Evolutionary conservation across 92 coral and sea anemone species (phyloP), one percentile per base, ranked within the genome.

Genomic region (Desmophyllum pertusum): DNA sequence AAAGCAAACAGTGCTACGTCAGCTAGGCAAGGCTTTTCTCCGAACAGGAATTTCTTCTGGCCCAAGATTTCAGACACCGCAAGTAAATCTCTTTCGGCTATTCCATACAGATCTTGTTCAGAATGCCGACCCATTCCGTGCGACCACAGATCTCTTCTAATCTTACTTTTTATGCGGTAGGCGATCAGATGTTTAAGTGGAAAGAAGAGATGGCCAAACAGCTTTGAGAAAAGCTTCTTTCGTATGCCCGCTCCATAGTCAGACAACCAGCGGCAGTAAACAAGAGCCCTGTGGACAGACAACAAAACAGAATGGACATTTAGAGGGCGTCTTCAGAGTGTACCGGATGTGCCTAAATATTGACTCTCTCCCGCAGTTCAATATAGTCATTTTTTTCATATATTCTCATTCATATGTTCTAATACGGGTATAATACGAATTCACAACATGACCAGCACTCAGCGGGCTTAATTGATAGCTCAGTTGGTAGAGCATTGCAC

Each of bases 91-190:
- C 90, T 87, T 78, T 93, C 95, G 19, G 94, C 97, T 18, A 95
- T 83, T 25, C 81, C 87, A 74, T 93, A 95, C 31, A 95, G 73
- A 74, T 95, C 97, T 40, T 93, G 91, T 30, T 91, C 94, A 10
- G 93, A 86, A 51, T 93, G 95, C 23, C 98, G 95, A 8, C 98
- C 98, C 18, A 95, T 93, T 2, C 96, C 98, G 59, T 95, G 97
- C 21, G 84, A 81, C 71, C 94, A 73, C n/a, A 95, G 85, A 48
- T 90, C 84, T 21, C 86, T 81, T 55, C 87, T 73, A 40, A 91
- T 86, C 23, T 59, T 88, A 19, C 90, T 85, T 77, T 85, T 85
- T 70, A 91, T 43, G 86, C 73, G 80, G 64, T 70, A 81, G 30
- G 85, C 87, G 55, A 85, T 66, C 21, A 95, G 23, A 25, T 86